A percentile compares a stretch with the other conserved stretches of the same genome.
phyloP scores from a whole-genome alignment of 2,888 invertebrate genomes.

The Capitulum mitella region DNA sequence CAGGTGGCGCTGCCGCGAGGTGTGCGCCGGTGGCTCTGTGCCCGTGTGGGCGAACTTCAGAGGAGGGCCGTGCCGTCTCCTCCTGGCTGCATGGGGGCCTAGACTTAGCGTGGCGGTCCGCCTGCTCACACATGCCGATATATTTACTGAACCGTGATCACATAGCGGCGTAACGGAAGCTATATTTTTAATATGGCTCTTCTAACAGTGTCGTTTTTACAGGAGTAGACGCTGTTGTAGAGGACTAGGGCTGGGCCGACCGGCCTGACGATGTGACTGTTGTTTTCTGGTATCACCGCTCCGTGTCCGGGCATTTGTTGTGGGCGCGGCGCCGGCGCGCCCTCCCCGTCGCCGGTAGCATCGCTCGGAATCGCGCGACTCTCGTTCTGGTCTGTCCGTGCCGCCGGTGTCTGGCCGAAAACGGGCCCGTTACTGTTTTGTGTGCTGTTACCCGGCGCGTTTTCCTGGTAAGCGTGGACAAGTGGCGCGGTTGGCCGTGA shows the following conservation, averaged over 20 bases:
- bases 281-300: neutral
- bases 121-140: neutral
- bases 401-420: neutral
- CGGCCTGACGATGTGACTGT: neutral
- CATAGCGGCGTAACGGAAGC: neutral
- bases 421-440: too few relatives aligned
- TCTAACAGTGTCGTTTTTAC: neutral
- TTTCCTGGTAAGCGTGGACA: too few relatives aligned
- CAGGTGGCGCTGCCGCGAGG: neutral
- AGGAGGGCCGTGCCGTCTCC: too few relatives aligned
- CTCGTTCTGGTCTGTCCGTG: neutral
- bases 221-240: neutral
- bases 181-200: slow-evolving; percentile 19
- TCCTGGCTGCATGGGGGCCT: too few relatives aligned
- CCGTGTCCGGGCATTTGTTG: neutral
- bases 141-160: neutral
- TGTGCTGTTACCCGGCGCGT: too few relatives aligned
- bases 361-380: neutral
- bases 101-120: too few relatives aligned
- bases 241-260: neutral
- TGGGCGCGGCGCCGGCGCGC: neutral
- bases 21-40: too few relatives aligned
- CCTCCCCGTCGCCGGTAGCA: neutral
- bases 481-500: too few relatives aligned
- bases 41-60: too few relatives aligned